These are phyloP conservation scores for Calcarius lapponicus DNA, from an alignment of 2,797 vertebrate species.

Conservation along the genomic window DNA sequence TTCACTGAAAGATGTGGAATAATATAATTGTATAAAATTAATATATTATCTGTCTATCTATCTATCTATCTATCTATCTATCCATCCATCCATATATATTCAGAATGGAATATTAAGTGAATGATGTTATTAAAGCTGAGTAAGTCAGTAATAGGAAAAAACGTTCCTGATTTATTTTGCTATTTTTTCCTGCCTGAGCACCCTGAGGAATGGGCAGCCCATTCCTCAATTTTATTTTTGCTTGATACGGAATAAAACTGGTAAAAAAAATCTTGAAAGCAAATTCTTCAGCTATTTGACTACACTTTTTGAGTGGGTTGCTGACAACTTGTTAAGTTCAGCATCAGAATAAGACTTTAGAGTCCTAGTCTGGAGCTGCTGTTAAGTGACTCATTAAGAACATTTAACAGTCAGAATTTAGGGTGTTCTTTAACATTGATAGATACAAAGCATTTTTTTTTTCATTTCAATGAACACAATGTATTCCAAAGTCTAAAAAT, in stretches of 20 bases:
- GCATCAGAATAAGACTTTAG: not conserved
- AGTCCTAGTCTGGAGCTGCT: not conserved
- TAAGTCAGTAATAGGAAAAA: not conserved
- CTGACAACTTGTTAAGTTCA: conserved; percentile 18
- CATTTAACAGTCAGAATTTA: conserved; percentile 8
- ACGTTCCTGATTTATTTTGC: not conserved
- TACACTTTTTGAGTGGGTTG: not conserved
- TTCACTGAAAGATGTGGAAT: not conserved
- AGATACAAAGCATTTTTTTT: not conserved
- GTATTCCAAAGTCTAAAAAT: not conserved
- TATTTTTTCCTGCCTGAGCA: not conserved
- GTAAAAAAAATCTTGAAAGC: not conserved
- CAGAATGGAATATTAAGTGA: not conserved
- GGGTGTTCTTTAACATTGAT: not conserved
- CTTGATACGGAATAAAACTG: not conserved
- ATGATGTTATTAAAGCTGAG: not conserved
- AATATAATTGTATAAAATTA: not conserved
- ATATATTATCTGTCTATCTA: not conserved
- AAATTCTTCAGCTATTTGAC: conserved; percentile 9
- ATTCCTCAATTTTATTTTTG: conserved; percentile 12
- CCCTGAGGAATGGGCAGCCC: not conserved
- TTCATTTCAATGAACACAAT: not conserved
- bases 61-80: not conserved
- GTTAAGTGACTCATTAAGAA: conserved; percentile 12
- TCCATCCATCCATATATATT: not conserved